Evolutionary conservation across 2,888 invertebrate species (phyloP).

Genomic region (Campoplex capitator): DNA sequence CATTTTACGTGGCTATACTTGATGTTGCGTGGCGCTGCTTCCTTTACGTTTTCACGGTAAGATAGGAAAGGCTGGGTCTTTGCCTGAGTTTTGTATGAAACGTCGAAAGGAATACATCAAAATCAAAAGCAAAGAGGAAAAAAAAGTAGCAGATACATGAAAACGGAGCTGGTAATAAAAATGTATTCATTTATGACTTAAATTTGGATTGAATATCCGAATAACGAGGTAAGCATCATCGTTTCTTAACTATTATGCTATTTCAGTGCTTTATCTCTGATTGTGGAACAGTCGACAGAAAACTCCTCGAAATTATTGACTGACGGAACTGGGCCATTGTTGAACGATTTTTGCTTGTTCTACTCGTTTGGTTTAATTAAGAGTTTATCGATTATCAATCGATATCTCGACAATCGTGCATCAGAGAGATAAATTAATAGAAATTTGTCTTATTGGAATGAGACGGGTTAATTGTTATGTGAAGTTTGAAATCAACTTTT

Average conservation of each 20-base stretch:
- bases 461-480: not conserved
- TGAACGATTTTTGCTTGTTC: not conserved
- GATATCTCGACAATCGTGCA: not conserved
- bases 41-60: slow-evolving; percentile 21
- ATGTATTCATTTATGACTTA: not conserved
- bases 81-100: slow-evolving; percentile 1
- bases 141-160: not conserved
- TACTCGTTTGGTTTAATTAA: not conserved
- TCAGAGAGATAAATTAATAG: not conserved
- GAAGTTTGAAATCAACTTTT: slow-evolving; percentile 1
- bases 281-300: not conserved
- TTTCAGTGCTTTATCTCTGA: not conserved
- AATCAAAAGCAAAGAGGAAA: not conserved
- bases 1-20: slow-evolving; percentile 11
- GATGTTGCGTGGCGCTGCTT: slow-evolving; percentile 29
- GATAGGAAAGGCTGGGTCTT: not conserved
- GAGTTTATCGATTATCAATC: slow-evolving; percentile 1
- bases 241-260: not conserved
- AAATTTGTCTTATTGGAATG: not conserved
- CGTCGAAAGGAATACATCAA: not conserved
- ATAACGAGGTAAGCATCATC: not conserved
- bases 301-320: not conserved
- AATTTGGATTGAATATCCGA: not conserved
- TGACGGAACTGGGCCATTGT: not conserved
- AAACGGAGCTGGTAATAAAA: not conserved